phyloP scores from a whole-genome alignment of 1,140 invertebrate species.

The Ips typographus region DNA sequence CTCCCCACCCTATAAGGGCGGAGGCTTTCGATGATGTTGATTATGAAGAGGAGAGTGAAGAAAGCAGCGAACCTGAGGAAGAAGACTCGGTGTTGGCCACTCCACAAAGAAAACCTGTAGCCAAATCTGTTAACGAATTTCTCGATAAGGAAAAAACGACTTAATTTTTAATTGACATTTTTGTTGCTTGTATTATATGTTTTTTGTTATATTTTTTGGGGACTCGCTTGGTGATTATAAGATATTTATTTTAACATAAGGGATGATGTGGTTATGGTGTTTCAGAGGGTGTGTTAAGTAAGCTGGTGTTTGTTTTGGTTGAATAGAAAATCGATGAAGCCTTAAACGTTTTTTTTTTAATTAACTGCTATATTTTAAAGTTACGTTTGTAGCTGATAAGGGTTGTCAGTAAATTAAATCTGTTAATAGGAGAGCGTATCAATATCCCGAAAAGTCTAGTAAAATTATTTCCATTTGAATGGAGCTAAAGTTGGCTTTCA shows the following conservation, averaged over 20 bases:
- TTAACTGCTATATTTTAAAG: too few species aligned
- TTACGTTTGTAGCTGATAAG: too few species aligned
- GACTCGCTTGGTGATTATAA: background rate
- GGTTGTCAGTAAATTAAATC: too few species aligned
- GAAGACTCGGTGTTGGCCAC: conserved; percentile 46
- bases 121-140: conserved; percentile 41
- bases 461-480: too few species aligned
- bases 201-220: conserved; percentile 6
- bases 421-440: too few species aligned
- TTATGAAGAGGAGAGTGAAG: conserved; percentile 45
- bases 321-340: too few species aligned
- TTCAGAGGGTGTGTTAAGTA: too few species aligned
- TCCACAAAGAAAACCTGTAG: conserved; percentile 23
- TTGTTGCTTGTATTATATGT: conserved; percentile 11
- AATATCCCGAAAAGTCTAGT: too few species aligned
- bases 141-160: conserved; percentile 33
- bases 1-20: conserved; percentile 44
- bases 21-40: conserved; percentile 46
- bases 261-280: too few species aligned
- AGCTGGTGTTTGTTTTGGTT: too few species aligned
- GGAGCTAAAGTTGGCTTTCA: too few species aligned
- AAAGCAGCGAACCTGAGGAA: conserved; percentile 42
- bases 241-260: background rate
- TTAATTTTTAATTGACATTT: conserved; percentile 9
- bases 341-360: too few species aligned